Percentiles rank a stretch among this genome's conserved stretches.
Evolutionary conservation across 2,797 vertebrate species (phyloP).

Genomic region (Falco berigora): DNA sequence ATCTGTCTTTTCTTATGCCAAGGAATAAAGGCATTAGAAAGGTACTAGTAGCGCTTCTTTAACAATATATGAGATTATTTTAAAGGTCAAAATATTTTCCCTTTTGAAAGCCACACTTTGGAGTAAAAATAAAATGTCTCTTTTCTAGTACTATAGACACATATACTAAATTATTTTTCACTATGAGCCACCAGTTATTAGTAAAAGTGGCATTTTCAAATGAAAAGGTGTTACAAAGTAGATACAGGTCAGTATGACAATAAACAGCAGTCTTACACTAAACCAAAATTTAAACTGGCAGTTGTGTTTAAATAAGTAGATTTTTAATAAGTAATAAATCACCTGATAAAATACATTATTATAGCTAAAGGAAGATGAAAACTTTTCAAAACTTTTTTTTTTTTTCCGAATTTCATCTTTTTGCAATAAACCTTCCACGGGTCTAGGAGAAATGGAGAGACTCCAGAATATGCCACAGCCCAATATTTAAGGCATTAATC

Average conservation of each 20-base stretch:
- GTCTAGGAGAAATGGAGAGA: neutral
- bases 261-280: neutral
- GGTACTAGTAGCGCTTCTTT: neutral
- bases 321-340: neutral
- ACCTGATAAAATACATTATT: neutral
- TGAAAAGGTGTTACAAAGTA: neutral
- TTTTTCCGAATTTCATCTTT: neutral
- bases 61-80: neutral
- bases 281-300: neutral
- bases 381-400: fast-evolving
- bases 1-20: neutral
- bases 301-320: neutral
- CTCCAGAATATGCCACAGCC: neutral
- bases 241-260: neutral
- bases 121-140: neutral
- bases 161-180: neutral
- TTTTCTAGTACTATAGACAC: neutral
- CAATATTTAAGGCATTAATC: neutral
- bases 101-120: neutral
- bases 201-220: neutral
- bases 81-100: neutral
- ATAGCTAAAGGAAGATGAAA: neutral
- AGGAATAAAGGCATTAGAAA: neutral
- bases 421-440: neutral
- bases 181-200: neutral